Base-by-base conservation (phyloP, 2,113 vertebrate genomes). In the Anguilla rostrata region DNA sequence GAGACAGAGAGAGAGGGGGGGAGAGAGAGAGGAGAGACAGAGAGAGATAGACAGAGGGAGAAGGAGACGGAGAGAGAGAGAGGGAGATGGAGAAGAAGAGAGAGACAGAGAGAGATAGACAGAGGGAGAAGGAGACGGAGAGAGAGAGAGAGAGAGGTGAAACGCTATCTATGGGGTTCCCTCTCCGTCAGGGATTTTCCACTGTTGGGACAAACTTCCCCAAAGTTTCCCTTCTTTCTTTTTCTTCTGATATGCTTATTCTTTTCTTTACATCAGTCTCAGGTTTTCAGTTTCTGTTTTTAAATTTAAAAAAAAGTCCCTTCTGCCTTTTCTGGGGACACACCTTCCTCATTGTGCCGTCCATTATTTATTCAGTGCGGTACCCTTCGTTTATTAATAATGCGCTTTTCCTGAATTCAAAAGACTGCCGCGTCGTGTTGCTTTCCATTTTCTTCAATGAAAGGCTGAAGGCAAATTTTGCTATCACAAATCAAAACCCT, bases 221-320 rank as follows among this genome's bases (percentile, higher is more conserved):
- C n/a, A 79, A 6, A 22, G 71, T 78, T 81, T 86, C 81, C 85
- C 57, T 80, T 85, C 40, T 39, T 34, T 41, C 18, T 41, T 84
- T 43, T 18, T 66, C 66, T n/a, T 71, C 5, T 26, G 56, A 26
- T 11, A 26, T 83, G 40, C 57, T 57, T 18, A 3, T 34, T 29
- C 29, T 75, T 26, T 9, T 39, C 15, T 57, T 83, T n/a, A 26
- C 22, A 29, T 29, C 34, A 26, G n/a, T 40, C 22, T n/a, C 5
- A 5, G 8, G 41, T 34, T 56, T 34, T 56, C 53, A 29, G n/a
- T 18, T 79, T 79, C 16, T 12, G 16, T 63, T 60, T 46, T 5
- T 46, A 16, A 16, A 16, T 20, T n/a, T n/a, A n/a, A n/a, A 14
- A 2, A 60, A 20, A 60, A 60, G 57, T 60, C 4, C 14, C 57